Evolutionary conservation across 2,113 vertebrate genomes (phyloP).

Genomic region (Corapipo altera): DNA sequence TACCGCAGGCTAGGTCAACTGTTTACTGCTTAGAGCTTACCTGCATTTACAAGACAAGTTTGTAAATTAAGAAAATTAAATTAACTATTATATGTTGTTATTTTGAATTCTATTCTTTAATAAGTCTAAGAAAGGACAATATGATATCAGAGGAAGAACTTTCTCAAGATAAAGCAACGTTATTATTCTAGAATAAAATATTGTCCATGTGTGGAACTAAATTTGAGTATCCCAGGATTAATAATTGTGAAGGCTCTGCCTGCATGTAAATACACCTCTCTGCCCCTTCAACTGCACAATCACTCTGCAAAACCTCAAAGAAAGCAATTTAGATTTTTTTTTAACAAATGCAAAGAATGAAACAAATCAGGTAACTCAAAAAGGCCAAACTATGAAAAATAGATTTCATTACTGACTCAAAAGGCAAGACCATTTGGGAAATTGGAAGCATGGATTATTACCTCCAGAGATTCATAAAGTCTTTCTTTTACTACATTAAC

Average conservation of each 20-base stretch:
- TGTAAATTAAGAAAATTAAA: neutral
- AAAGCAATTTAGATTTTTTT: neutral
- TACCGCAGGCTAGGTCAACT: neutral
- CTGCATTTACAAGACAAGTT: neutral
- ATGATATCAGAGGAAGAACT: neutral
- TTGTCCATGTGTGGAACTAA: neutral
- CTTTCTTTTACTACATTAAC: neutral
- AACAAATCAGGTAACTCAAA: neutral
- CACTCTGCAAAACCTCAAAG: neutral
- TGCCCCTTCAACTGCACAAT: neutral
- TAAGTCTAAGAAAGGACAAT: neutral
- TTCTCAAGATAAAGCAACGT: neutral
- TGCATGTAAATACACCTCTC: neutral
- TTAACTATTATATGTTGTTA: neutral
- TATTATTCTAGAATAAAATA: neutral
- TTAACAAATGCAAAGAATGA: neutral
- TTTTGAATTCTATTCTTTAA: neutral
- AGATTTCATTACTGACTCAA: constrained; percentile 35
- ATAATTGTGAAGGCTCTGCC: neutral
- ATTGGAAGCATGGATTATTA: constrained; percentile 39
- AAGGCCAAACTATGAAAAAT: constrained; percentile 42
- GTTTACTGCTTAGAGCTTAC: neutral
- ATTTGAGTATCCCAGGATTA: neutral
- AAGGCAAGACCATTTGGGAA: neutral
- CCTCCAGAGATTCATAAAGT: neutral